phyloP scores from a whole-genome alignment of 64 coral and sea anemone species.

The Montipora efflorescens region DNA sequence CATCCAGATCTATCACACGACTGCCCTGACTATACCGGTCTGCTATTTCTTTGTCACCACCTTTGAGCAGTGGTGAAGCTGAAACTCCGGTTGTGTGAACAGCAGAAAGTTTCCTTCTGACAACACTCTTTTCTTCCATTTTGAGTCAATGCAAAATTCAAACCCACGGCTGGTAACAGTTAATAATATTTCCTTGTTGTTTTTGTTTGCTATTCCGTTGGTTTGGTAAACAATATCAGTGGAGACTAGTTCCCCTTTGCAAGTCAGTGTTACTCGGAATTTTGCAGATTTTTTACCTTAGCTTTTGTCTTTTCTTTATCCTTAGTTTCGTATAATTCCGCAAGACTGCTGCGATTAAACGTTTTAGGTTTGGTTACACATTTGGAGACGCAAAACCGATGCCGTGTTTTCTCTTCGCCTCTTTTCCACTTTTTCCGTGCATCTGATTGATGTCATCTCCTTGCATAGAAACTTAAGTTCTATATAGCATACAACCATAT shows the following conservation, averaged over 20 bases:
- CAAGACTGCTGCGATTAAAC: too few species aligned
- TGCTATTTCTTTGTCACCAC: neutral
- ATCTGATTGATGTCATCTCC: neutral
- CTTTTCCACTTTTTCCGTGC: too few species aligned
- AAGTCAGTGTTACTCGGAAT: neutral
- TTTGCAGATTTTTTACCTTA: neutral
- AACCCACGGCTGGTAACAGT: neutral
- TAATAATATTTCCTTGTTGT: neutral
- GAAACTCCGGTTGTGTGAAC: neutral
- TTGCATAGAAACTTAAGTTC: neutral
- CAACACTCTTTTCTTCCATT: neutral
- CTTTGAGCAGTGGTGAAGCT: neutral
- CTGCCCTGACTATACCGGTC: neutral
- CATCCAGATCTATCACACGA: neutral
- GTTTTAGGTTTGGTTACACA: too few species aligned
- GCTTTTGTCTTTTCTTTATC: neutral
- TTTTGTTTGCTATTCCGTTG: neutral
- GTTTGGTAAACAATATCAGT: too few species aligned
- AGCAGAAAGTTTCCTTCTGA: conserved; percentile 1
- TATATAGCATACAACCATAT: neutral
- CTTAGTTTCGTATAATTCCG: too few species aligned
- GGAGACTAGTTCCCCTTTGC: too few species aligned
- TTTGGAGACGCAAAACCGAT: too few species aligned
- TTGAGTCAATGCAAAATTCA: neutral
- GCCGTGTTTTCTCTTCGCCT: too few species aligned